Conservation (phyloP, 2,797 vertebrate species). For the Orestias chungarensis region DNA sequence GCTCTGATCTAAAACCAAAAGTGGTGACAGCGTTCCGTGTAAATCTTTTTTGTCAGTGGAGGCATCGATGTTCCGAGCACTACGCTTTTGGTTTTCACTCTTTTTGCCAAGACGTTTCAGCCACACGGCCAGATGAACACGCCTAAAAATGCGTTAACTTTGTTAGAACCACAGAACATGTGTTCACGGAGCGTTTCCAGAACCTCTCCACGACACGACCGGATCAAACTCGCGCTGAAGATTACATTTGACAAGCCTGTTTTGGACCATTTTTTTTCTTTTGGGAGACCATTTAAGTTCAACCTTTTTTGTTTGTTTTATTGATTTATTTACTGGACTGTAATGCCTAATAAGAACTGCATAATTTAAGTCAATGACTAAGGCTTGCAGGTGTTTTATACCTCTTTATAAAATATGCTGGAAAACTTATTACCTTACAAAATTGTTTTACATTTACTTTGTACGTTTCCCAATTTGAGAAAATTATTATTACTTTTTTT, state of each 20-base stretch:
- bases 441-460: too few species aligned
- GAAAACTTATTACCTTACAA: too few species aligned
- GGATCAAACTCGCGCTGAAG: background rate
- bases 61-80: background rate
- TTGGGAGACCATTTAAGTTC: background rate
- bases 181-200: background rate
- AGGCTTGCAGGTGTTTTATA: too few species aligned
- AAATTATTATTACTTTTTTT: too few species aligned
- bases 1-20: background rate
- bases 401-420: too few species aligned
- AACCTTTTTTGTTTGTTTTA: too few species aligned
- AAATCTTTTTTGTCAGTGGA: constrained; percentile 2
- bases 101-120: background rate
- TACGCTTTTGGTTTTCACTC: background rate
- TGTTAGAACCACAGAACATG: background rate
- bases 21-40: too few species aligned
- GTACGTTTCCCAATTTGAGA: too few species aligned
- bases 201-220: background rate
- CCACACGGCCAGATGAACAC: background rate
- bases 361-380: too few species aligned
- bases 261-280: background rate
- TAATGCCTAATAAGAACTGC: too few species aligned
- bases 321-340: too few species aligned
- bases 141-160: background rate
- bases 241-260: background rate